Evolutionary conservation across 1,140 invertebrate species (phyloP).

Genomic region (Diprion similis): DNA sequence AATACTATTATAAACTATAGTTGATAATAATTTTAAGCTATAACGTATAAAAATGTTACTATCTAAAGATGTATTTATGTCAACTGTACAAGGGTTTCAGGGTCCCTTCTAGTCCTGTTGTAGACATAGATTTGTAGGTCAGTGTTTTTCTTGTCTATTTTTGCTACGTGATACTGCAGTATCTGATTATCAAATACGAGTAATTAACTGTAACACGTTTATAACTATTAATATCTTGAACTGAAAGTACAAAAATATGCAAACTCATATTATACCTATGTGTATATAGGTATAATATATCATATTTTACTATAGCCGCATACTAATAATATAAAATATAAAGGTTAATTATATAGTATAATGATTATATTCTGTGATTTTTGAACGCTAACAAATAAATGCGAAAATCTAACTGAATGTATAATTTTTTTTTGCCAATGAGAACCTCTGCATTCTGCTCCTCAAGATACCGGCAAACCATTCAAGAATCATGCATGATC

Average conservation of each 20-base stretch:
- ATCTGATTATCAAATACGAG: not conserved
- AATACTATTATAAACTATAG: not conserved
- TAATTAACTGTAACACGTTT: not conserved
- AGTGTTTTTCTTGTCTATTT: not conserved
- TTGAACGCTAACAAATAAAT: no score
- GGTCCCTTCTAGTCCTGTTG: no score
- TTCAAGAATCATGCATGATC: not conserved
- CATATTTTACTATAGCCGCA: not conserved
- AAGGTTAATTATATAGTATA: not conserved
- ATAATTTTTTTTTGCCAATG: not conserved
- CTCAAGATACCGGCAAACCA: not conserved
- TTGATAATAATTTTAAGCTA: not conserved
- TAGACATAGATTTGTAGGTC: not conserved
- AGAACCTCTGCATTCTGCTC: not conserved
- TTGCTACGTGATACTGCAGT: not conserved
- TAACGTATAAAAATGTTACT: not conserved
- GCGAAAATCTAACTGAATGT: not conserved
- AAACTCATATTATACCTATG: not conserved
- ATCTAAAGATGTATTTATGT: no score
- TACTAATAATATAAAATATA: no score
- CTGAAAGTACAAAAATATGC: not conserved
- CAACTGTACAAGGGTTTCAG: no score
- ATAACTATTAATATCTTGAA: not conserved
- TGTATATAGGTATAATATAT: not conserved
- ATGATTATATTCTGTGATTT: not conserved